Base-by-base conservation (phyloP, 2,888 invertebrate genomes). In the Entomobrya multifasciata region DNA sequence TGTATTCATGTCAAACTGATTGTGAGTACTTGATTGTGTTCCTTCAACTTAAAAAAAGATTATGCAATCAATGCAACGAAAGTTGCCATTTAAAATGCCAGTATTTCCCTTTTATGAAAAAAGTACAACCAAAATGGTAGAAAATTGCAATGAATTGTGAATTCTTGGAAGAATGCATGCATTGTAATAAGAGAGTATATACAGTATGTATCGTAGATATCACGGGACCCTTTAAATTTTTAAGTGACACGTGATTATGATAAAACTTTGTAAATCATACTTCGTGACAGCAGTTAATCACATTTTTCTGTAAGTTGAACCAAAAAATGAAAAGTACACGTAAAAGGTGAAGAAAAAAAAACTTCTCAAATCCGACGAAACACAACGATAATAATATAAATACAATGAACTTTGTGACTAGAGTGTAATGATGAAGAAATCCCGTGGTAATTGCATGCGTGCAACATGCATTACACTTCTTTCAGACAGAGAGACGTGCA, bases 261-360 rank as follows among this genome's bases (percentile, higher is more conserved):
- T 70, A 70, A 70, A 76, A 52, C 17, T 52, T n/a, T 30, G 55
- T 76, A 70, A 76, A 76, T 76, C 52, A 55, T 55, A 27, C 60
- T 30, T 77, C 77, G 77, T 77, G 77, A 77, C 77, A 60, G 30
- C 77, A 25, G 27, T 77, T 77, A 77, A 77, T 77, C 77, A 74
- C 74, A 70, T n/a, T n/a, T 74, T 74, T 30, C 30, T 44, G 44
- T 30, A 70, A 20, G 22, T 36, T 36, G 5, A 36, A 44, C 30
- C 30, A 65, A 15, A 41, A 17, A 74, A 20, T 47, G 17, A 74
- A 55, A 3, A 55, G 22, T 57, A 57, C 36, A 36, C 36, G 5
- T 36, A 36, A 36, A 8, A 36, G 36, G 8, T 17, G 17, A 74
- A 30, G 17, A 74, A 41, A 20, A 72, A 47, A 47, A 27, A 25